Base-by-base conservation (phyloP, 1,140 invertebrate species). In the Cataglyphis hispanica region DNA sequence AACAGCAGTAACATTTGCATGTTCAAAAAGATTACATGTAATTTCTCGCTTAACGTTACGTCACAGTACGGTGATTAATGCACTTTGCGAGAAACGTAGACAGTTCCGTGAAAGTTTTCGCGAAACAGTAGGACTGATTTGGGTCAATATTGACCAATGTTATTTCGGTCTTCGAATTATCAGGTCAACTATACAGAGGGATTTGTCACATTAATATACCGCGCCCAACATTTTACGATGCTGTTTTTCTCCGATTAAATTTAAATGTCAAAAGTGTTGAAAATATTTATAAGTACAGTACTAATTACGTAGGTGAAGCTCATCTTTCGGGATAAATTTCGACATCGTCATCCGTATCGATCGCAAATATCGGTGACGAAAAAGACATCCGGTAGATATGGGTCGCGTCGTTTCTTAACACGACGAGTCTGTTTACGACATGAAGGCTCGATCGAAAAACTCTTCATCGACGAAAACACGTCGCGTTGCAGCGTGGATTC, bases 41-140 rank as follows among this genome's bases (percentile, higher is more conserved):
- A 56, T 80, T 80, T 43, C 63, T 69, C 63, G 63, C 22, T 69
- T 69, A 61, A 69, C 34, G n/a, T 80, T 69, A 19, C 31, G 67
- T 67, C 70, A 5, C 37, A 50, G 43, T 19, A 34, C 31, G 25
- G 25, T 56, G 8, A 58, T 1, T 66, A 66, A 78, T 66, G 31
- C 31, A 25, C 19, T 27, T 70, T 58, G 40, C 58, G 50, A 25
- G 25, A 70, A 70, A 19, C 46, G 22, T 22, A 56, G 5, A 16
- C 16, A 40, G 43, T 53, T 34, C 13, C 7, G 53, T 11, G 11
- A 43, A 43, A 43, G 11, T 70, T 81, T 70, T 81, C 19, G 8
- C 25, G 19, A 58, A 70, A 81, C 19, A 58, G n/a, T 37, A 31
- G 8, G 46, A 56, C 1, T 58, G 77, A 43, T 80, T 6, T 31